Conservation (phyloP, 2,797 vertebrate genomes). For the Rhadinocentrus ornatus region DNA sequence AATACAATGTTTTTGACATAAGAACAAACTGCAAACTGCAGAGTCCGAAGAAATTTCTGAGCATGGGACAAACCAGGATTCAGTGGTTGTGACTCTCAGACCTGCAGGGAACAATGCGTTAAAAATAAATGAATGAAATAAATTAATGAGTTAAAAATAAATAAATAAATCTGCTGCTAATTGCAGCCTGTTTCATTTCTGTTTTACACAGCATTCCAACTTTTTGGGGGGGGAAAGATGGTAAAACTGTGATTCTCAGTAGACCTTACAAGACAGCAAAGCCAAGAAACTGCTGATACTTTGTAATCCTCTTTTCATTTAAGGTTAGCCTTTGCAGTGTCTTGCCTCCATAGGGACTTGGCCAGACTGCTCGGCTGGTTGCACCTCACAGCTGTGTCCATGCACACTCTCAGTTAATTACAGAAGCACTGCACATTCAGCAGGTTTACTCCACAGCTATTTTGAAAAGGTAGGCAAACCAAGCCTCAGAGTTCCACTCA, state of each 20-base stretch:
- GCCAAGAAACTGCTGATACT: slow-evolving; percentile 64
- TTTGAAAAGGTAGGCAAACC: slow-evolving; percentile 43
- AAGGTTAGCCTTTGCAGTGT: slow-evolving; percentile 41
- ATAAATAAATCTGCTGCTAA: background rate
- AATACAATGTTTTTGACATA: background rate
- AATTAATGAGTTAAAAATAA: no score
- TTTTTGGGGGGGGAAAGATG: background rate
- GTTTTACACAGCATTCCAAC: background rate
- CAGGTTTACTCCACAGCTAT: slow-evolving; percentile 51
- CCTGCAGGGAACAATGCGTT: background rate
- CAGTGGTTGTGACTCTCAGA: no score
- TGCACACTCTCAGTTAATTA: slow-evolving; percentile 70
- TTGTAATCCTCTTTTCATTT: slow-evolving; percentile 33
- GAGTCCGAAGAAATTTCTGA: no score
- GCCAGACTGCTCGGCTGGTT: slow-evolving; percentile 60
- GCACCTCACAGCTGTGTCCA: slow-evolving; percentile 63
- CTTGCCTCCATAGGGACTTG: slow-evolving; percentile 51
- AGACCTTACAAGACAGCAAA: slow-evolving; percentile 40
- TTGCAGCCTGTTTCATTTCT: background rate
- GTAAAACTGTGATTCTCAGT: slow-evolving; percentile 12
- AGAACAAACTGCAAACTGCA: background rate
- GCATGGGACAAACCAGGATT: no score
- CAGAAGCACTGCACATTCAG: slow-evolving; percentile 68
- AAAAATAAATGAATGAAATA: no score
- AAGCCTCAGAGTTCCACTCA: slow-evolving; percentile 44